phyloP scores from a whole-genome alignment of 2,888 invertebrate species.

The Eutolmus rufibarbis region DNA sequence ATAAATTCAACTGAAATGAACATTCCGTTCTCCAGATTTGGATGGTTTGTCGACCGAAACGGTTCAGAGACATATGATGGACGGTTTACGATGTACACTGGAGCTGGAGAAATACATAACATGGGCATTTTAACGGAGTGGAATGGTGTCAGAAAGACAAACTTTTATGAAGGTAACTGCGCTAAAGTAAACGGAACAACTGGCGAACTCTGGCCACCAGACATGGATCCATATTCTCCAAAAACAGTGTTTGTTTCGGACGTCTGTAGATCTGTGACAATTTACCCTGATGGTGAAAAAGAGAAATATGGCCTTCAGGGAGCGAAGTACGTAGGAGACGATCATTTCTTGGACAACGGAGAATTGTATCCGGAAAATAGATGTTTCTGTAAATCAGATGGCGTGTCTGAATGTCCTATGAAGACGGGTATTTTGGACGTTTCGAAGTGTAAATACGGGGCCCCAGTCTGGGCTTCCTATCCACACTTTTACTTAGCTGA shows the following conservation, averaged over 20 bases:
- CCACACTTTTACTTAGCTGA: slow-evolving; percentile 84
- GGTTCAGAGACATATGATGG: slow-evolving; percentile 77
- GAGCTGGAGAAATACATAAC: slow-evolving; percentile 69
- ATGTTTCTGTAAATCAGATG: slow-evolving; percentile 72
- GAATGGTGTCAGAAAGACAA: slow-evolving; percentile 69
- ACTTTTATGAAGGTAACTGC: slow-evolving; percentile 70
- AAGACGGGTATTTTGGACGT: slow-evolving; percentile 73
- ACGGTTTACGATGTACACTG: slow-evolving; percentile 78
- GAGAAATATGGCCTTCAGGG: slow-evolving; percentile 53
- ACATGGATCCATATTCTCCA: slow-evolving; percentile 63
- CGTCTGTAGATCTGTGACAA: slow-evolving; percentile 75
- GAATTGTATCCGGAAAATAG: slow-evolving; percentile 67
- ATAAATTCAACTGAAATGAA: slow-evolving; percentile 63
- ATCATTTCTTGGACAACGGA: slow-evolving; percentile 77
- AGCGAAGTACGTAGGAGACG: slow-evolving; percentile 65
- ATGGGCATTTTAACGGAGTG: slow-evolving; percentile 77
- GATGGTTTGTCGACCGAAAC: slow-evolving; percentile 85
- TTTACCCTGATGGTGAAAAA: slow-evolving; percentile 53
- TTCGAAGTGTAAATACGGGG: slow-evolving; percentile 76
- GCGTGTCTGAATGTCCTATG: slow-evolving; percentile 62
- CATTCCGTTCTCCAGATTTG: slow-evolving; percentile 80
- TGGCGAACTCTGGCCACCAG: slow-evolving; percentile 83
- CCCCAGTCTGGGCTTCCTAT: slow-evolving; percentile 82
- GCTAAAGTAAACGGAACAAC: slow-evolving; percentile 75
- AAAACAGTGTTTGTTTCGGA: slow-evolving; percentile 77